phyloP scores from a whole-genome alignment of 1,140 invertebrate genomes.

The Telenomus remus region DNA sequence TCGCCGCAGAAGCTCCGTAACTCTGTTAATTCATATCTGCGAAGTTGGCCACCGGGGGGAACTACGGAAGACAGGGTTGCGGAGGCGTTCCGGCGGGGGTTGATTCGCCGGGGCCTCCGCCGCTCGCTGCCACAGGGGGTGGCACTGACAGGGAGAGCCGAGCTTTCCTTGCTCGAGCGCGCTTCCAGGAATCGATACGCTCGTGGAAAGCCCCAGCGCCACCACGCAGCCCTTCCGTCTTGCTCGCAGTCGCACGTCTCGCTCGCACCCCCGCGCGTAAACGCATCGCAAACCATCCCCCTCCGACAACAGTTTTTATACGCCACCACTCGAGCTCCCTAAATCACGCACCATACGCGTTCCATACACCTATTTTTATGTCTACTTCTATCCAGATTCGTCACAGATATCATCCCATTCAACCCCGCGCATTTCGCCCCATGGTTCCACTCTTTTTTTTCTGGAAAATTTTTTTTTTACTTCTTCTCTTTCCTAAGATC shows the following conservation, averaged over 20 bases:
- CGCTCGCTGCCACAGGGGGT: slow-evolving; percentile 47
- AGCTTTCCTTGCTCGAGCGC: slow-evolving; percentile 56
- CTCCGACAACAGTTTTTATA: slow-evolving; percentile 41
- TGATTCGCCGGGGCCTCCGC: slow-evolving; percentile 53
- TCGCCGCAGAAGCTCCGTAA: slow-evolving; percentile 70
- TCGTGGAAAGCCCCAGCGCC: slow-evolving; percentile 70
- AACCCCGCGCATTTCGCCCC: slow-evolving; percentile 11
- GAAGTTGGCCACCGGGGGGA: slow-evolving; percentile 65
- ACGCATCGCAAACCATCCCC: slow-evolving; percentile 65
- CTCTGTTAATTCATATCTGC: slow-evolving; percentile 75
- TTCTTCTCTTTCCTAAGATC: background rate
- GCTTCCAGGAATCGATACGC: slow-evolving; percentile 61
- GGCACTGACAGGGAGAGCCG: slow-evolving; percentile 55
- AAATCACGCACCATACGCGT: slow-evolving; percentile 45
- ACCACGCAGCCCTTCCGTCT: slow-evolving; percentile 56
- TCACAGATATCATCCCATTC: slow-evolving; percentile 46
- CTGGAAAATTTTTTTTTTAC: no score
- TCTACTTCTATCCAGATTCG: slow-evolving; percentile 35
- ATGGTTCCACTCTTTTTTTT: slow-evolving; percentile 12
- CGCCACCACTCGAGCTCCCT: slow-evolving; percentile 45
- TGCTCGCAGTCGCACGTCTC: slow-evolving; percentile 41
- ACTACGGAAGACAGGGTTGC: slow-evolving; percentile 52
- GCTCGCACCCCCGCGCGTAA: slow-evolving; percentile 59
- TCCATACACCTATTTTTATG: slow-evolving; percentile 41
- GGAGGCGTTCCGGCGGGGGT: slow-evolving; percentile 57